Evolutionary conservation across 2,797 vertebrate species (phyloP), one percentile per base, ranked within the genome.

Genomic region (Vireo griseus): DNA sequence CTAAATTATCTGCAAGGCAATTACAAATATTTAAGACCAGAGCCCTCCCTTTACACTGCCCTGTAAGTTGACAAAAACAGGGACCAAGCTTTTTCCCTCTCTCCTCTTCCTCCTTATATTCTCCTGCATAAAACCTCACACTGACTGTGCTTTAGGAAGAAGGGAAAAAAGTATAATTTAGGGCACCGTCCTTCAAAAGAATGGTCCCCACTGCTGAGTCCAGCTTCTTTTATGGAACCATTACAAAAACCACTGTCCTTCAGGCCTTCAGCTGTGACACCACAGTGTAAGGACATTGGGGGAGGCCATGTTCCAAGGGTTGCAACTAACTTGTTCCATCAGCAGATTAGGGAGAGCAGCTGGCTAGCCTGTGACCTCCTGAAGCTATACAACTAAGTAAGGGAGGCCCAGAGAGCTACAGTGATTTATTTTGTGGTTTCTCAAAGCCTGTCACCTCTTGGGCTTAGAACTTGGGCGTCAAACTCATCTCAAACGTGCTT

Each of bases 371-470:
- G 19, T 40, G 74, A 87, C 29, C 48, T 94, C 72, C 71, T 63
- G 54, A 78, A 90, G 55, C 48, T 37, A n/a, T 13, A 33, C 3
- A 12, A 61, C 37, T 31, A 40, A 66, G 42, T 9, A 13, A 59
- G 42, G 57, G 50, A 95, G 39, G 25, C 51, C 19, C 72, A 77
- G 48, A 73, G 29, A 57, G 57, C 61, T 79, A 37, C 45, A 54
- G 54, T 57, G 86, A 90, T 89, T 95, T 82, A 66, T 78, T 94
- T 26, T 25, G 22, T 59, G 57, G 63, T 82, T 90, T 94, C 74
- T 93, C 57, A 78, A 24, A 67, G 63, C 21, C 50, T 79, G 81
- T 51, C 37, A 40, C 59, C 77, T 93, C 77, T 72, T 42, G 59
- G 55, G 77, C 62, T 94, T 47, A 63, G 52, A 95, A 92, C 48